Evolutionary conservation across 2,888 invertebrate genomes (phyloP), one percentile per base, ranked within the genome.

Genomic region (Cephus spinipes): DNA sequence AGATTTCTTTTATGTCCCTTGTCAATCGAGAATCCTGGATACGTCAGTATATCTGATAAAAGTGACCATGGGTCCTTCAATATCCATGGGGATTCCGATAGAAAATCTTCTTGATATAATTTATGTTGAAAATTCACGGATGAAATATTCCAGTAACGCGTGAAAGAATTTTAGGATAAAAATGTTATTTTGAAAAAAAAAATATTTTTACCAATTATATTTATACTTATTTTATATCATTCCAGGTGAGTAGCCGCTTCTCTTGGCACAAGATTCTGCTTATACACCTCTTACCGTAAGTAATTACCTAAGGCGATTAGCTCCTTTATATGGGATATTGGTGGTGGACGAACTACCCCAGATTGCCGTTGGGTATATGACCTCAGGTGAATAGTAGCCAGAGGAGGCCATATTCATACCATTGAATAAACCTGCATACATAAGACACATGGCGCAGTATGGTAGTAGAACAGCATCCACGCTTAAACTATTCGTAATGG

Each of bases 401-500:
- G 55, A 55, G 55, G 23, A 55, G 23, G 55, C 23, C 55, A 9
- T 55, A 55, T 55, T 55, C 55, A 55, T 23, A 55, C 55, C 55
- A 55, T 55, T 9, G 55, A 23, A 23, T 55, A 55, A 55, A 23
- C 23, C 55, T 55, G 55, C 15, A 2, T 55, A 23, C 9, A 23
- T 55, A 55, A 55, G 55, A 55, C 55, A 55, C 9, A 55, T 55
- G 23, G 55, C 55, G 55, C 55, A 55, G 55, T 55, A 23, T 9
- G 9, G 23, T 55, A 55, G 9, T 55, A 55, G 23, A 23, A 55
- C 15, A 55, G 55, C 55, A 23, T 55, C 55, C 55, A 9, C 23
- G 33, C 33, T 34, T n/a, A 36, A 69, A 55, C 74, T 77, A 82
- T 81, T 81, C 83, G 83, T 85, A 86, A 87, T 84, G 85, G 86